Evolutionary conservation across 2,888 invertebrate genomes (phyloP).

Genomic region (Rhamphomyia laevipes): DNA sequence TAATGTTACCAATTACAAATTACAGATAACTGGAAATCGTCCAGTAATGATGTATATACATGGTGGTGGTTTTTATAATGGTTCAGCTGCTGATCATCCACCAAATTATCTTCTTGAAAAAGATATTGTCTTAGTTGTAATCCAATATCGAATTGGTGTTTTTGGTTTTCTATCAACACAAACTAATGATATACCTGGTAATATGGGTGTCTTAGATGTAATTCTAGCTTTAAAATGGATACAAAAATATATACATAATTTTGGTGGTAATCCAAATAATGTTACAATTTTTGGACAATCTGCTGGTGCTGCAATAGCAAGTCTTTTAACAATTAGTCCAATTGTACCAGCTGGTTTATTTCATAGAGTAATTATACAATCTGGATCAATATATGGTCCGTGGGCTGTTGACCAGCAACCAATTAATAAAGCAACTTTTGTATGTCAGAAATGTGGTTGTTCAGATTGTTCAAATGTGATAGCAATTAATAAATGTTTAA

Average conservation of each 20-base stretch:
- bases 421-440: constrained; percentile 23
- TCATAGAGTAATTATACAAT: constrained; percentile 41
- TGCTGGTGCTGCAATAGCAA: constrained; percentile 40
- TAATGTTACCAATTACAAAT: not conserved
- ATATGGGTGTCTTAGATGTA: constrained; percentile 42
- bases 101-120: constrained; percentile 26
- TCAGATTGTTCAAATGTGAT: constrained; percentile 15
- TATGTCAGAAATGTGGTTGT: constrained; percentile 27
- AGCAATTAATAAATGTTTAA: constrained; percentile 26
- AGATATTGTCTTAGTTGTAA: constrained; percentile 40
- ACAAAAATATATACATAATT: constrained; percentile 37
- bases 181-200: constrained; percentile 40
- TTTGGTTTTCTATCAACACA: constrained; percentile 42
- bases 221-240: constrained; percentile 42
- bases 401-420: constrained; percentile 40
- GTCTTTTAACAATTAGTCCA: constrained; percentile 38
- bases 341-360: constrained; percentile 31
- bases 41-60: constrained; percentile 40
- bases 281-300: constrained; percentile 45
- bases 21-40: constrained; percentile 22
- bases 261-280: constrained; percentile 40
- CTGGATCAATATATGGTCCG: constrained; percentile 39
- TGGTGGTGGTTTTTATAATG: constrained; percentile 37
- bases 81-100: constrained; percentile 22
- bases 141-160: constrained; percentile 41